Conservation (phyloP, 2,113 vertebrate species). For the Campylomormyrus numenius region DNA sequence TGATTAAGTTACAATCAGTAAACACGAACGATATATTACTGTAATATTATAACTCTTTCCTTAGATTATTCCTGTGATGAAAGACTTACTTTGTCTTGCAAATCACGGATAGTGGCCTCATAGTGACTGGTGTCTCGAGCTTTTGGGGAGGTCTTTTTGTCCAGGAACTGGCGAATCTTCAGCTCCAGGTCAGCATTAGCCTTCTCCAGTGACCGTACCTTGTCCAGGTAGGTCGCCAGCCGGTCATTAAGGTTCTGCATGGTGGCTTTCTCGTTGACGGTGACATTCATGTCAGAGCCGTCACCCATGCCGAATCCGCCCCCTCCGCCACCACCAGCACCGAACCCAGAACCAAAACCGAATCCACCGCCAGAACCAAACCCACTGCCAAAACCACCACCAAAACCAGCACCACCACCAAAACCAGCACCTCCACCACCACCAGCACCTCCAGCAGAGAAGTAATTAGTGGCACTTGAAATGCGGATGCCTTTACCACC, state of each 20-base stretch:
- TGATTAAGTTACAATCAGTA: not conserved
- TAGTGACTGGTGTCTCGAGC: slow-evolving; percentile 25
- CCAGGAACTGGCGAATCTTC: slow-evolving; percentile 40
- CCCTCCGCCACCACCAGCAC: not conserved
- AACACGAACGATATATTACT: not conserved
- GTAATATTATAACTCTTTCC: not conserved
- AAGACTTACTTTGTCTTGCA: slow-evolving; percentile 50
- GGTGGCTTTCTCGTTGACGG: not conserved
- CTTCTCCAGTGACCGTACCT: slow-evolving; percentile 20
- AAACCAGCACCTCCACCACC: not conserved
- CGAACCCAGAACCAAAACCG: not conserved
- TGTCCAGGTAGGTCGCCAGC: slow-evolving; percentile 18
- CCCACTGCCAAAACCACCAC: not conserved
- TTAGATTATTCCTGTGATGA: not conserved
- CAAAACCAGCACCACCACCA: not conserved
- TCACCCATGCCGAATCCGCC: not conserved
- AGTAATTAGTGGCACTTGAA: slow-evolving; percentile 24
- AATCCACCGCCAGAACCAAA: not conserved
- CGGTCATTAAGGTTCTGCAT: slow-evolving; percentile 22
- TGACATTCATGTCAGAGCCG: not conserved
- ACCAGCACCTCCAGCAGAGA: not conserved
- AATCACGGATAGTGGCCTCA: slow-evolving; percentile 32
- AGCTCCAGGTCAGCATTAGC: slow-evolving; percentile 22
- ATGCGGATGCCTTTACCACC: slow-evolving; percentile 26
- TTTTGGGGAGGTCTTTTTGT: slow-evolving; percentile 16